Evolutionary conservation across 2,888 invertebrate genomes (phyloP), one percentile per base, ranked within the genome.

Genomic region (Ariolimax columbianus): DNA sequence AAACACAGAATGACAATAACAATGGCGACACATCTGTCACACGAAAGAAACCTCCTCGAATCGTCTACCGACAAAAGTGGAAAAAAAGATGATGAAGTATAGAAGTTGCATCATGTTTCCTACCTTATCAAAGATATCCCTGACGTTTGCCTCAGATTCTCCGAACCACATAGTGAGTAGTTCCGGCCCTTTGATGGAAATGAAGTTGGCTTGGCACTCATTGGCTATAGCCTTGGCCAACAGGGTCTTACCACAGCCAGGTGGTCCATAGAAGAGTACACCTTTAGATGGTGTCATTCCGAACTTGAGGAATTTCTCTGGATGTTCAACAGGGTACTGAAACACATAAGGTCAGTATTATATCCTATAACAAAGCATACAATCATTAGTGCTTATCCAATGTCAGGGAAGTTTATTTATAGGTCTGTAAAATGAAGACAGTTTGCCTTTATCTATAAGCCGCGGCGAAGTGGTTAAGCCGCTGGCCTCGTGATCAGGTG

Each of bases 141-240:
- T 96, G 89, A 99, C 99, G 94, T 99, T 99, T 82, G 99, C 99
- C 95, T 99, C 99, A 38, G 99, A 99, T 95, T 99, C 99, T 94
- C 99, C 99, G 94, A 99, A 99, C 99, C 99, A 99, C 99, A 99
- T 99, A 79, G 99, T 99, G 85, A 99, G 96, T 89, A 99, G 95
- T 94, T 99, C 99, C 30, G 96, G 96, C 0, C 99, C 99, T 94
- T 99, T 99, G 90, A 99, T 98, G 0, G 98, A 99, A 93, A 99
- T 99, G 95, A 99, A 99, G 95, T 99, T 99, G 43, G 99, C 99
- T 95, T 99, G 99, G 93, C 99, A 99, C 95, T 99, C 99, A 94
- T 99, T 99, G 86, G 99, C 99, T 92, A 99, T 99, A 1, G 99
- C 99, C 89, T 95, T 95, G 63, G 95, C 95, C 87, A 95, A 90